These are phyloP conservation scores for Aplodontia rufa DNA, from an alignment of 2,113 vertebrate genomes.

Conservation along the genomic window DNA sequence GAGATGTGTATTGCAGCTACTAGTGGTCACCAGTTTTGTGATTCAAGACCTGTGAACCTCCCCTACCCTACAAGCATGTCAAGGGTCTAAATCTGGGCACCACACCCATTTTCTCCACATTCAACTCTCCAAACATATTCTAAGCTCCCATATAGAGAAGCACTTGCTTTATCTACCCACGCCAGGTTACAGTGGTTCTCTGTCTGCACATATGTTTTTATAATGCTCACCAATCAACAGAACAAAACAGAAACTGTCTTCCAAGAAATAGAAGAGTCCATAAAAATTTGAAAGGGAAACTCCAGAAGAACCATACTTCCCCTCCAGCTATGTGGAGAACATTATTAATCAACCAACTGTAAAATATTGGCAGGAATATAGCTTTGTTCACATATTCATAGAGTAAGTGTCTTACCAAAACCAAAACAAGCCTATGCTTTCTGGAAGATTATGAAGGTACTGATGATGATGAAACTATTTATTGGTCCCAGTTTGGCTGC, in stretches of 20 bases:
- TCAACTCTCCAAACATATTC: background rate
- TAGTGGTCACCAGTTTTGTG: background rate
- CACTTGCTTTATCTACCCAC: background rate
- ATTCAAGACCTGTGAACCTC: background rate
- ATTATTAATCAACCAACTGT: constrained; percentile 6
- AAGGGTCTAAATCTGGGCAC: background rate
- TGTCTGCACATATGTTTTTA: background rate
- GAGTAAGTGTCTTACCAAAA: constrained; percentile 30
- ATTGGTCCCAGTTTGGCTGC: background rate
- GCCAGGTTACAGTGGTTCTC: background rate
- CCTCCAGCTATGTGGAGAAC: background rate
- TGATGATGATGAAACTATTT: background rate
- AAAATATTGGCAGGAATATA: background rate
- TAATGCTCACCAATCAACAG: background rate
- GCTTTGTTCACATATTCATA: constrained; percentile 34
- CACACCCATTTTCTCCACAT: background rate
- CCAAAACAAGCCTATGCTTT: background rate
- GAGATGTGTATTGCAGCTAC: background rate
- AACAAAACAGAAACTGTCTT: constrained; percentile 31
- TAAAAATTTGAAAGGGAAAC: constrained; percentile 22
- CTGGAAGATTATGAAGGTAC: background rate
- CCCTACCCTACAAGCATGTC: background rate
- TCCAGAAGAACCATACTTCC: background rate
- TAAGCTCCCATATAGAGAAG: background rate
- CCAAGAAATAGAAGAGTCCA: background rate